Conservation (phyloP, 2,797 vertebrate genomes). For the Manis javanica region DNA sequence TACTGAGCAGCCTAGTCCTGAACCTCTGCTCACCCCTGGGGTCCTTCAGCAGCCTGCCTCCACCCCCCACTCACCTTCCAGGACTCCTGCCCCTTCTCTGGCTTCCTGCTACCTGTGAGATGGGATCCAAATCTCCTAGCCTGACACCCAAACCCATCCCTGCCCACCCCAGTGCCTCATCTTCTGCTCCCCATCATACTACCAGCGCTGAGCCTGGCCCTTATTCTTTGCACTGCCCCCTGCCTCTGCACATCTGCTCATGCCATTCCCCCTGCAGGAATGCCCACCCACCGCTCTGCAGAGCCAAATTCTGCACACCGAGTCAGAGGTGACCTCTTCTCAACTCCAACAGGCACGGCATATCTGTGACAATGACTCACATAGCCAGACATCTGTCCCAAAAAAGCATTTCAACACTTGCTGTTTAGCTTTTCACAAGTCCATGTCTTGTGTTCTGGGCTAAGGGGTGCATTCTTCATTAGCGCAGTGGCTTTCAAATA, state of each 20-base stretch:
- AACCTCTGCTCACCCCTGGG: not conserved
- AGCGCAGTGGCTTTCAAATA: not conserved
- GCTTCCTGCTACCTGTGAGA: not conserved
- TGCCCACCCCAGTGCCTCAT: not conserved
- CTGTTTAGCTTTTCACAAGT: not conserved
- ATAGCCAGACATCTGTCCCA: not conserved
- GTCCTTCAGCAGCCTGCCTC: not conserved
- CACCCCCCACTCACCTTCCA: not conserved
- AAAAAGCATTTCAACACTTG: not conserved
- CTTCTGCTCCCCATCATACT: not conserved
- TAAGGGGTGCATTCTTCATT: not conserved
- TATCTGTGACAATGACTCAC: not conserved
- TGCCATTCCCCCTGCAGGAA: too few relatives aligned
- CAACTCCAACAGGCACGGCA: not conserved
- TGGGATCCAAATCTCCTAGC: not conserved
- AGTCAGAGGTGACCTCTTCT: not conserved
- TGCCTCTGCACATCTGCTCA: not conserved
- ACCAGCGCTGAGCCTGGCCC: not conserved
- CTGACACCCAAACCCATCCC: not conserved
- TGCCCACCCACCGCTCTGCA: not conserved
- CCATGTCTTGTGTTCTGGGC: not conserved
- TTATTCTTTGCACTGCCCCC: rapidly evolving
- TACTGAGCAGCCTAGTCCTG: not conserved
- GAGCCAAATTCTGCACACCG: not conserved
- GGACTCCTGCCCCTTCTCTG: not conserved